Evolutionary conservation across 2,888 invertebrate species (phyloP).

Genomic region (Agelastica alni): DNA sequence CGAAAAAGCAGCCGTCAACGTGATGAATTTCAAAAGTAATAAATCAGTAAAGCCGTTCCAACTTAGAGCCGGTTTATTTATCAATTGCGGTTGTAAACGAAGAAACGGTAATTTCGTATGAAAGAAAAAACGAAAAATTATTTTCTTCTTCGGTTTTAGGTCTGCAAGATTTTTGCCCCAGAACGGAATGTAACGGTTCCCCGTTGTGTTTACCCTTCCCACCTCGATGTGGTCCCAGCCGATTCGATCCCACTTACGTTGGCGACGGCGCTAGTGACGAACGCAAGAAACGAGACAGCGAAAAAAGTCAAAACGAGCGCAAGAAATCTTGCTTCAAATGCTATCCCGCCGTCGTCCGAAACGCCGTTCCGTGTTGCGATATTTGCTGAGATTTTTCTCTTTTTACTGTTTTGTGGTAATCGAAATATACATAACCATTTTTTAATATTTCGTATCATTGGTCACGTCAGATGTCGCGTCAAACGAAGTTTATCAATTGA

Average conservation of each 20-base stretch:
- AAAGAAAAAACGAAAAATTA: too few relatives aligned
- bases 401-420: too few relatives aligned
- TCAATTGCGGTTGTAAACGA: slow-evolving; percentile 2
- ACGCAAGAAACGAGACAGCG: background rate
- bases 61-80: slow-evolving; percentile 1
- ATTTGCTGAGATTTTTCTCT: too few relatives aligned
- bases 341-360: background rate
- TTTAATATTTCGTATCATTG: too few relatives aligned
- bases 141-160: background rate
- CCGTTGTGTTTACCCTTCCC: slow-evolving; percentile 58
- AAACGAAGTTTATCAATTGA: too few relatives aligned
- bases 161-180: slow-evolving; percentile 7
- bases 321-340: background rate
- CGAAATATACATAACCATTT: too few relatives aligned
- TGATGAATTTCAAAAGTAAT: too few relatives aligned
- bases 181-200: slow-evolving; percentile 58
- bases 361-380: too few relatives aligned
- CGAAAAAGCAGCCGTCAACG: slow-evolving; percentile 7
- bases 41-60: background rate
- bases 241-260: slow-evolving; percentile 33
- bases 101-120: background rate
- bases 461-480: too few relatives aligned
- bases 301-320: background rate
- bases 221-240: slow-evolving; percentile 58
- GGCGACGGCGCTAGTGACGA: background rate